Evolutionary conservation across 2,797 vertebrate genomes (phyloP).

Genomic region (Thamnophis elegans): DNA sequence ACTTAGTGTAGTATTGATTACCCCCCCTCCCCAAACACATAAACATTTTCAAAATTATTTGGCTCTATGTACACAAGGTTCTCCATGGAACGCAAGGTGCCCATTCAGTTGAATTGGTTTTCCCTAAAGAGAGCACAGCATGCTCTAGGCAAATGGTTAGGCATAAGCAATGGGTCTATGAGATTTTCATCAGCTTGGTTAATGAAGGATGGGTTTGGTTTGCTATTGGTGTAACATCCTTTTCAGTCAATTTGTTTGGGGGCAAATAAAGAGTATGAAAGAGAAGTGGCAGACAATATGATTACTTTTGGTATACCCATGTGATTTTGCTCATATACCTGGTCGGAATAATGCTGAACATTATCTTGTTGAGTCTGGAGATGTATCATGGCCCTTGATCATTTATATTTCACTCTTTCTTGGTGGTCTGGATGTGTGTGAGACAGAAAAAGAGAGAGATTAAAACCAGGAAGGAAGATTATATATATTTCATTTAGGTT

Average conservation of each 20-base stretch:
- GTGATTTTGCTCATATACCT: not conserved
- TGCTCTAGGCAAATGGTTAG: not conserved
- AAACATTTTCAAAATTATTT: not conserved
- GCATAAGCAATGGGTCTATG: not conserved
- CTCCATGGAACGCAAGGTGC: not conserved
- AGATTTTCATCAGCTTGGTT: not conserved
- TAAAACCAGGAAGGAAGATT: not conserved
- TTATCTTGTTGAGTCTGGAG: too few species aligned
- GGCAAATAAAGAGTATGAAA: not conserved
- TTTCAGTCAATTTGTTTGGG: not conserved
- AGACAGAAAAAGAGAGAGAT: not conserved
- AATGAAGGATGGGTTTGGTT: not conserved
- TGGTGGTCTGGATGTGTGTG: not conserved
- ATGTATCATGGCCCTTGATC: not conserved
- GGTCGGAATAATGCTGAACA: not conserved
- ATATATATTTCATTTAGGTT: not conserved
- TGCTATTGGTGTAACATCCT: not conserved
- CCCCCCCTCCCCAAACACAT: not conserved
- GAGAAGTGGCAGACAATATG: not conserved
- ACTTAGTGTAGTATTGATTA: not conserved
- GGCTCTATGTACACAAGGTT: not conserved
- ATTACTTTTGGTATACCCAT: too few species aligned
- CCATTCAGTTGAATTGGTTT: too few species aligned
- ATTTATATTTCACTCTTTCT: not conserved
- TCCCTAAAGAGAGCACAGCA: not conserved